These are phyloP conservation scores for Malacoraja senta DNA, from an alignment of 2,797 vertebrate species.

Conservation along the genomic window DNA sequence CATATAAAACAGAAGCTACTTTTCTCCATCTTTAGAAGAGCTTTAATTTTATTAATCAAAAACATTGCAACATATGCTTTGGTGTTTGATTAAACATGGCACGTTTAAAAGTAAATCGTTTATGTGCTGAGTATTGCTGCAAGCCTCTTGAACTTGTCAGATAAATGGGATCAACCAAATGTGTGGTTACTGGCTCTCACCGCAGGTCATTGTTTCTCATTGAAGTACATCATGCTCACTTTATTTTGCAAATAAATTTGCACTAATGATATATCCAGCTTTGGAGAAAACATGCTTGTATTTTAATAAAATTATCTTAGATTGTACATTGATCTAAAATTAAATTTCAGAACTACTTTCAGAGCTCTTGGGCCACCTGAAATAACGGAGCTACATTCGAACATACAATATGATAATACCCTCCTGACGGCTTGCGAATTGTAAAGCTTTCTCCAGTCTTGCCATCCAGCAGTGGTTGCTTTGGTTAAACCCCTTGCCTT, in stretches of 20 bases:
- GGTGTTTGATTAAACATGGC: not conserved
- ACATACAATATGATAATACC: not conserved
- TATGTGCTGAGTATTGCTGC: not conserved
- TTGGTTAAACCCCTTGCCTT: not conserved
- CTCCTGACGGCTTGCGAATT: not conserved
- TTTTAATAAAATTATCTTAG: not conserved
- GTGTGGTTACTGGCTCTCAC: not conserved
- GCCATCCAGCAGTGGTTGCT: not conserved
- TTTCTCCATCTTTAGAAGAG: not conserved
- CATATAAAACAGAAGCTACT: too few relatives aligned
- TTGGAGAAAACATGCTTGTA: conserved; percentile 18
- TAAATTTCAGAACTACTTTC: conserved; percentile 14
- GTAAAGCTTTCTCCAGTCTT: not conserved
- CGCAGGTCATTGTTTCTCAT: not conserved
- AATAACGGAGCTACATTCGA: not conserved
- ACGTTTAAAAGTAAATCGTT: not conserved
- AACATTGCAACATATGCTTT: not conserved
- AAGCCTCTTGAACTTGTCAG: not conserved
- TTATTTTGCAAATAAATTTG: conserved; percentile 25
- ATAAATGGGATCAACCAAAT: not conserved
- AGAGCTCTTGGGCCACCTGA: not conserved
- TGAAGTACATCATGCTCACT: not conserved
- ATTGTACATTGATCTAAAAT: not conserved
- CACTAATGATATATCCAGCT: conserved; percentile 15
- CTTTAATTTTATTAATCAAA: not conserved